Evolutionary conservation across 2,797 vertebrate genomes (phyloP).

Genomic region (Poeciliopsis turneri): DNA sequence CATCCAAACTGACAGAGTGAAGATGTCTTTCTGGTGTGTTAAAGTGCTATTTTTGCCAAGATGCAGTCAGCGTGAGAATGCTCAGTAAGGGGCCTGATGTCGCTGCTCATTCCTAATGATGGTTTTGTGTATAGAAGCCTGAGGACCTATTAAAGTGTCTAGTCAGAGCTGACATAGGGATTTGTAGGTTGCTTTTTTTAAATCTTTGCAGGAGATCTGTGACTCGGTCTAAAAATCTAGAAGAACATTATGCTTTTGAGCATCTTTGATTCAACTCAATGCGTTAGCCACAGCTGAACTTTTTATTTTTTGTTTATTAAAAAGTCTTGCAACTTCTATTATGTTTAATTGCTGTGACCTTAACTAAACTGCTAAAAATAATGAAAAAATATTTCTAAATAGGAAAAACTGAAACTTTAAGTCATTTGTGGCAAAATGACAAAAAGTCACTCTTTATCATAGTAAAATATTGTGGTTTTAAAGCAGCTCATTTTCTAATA

Average conservation of each 20-base stretch:
- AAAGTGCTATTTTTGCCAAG: slow-evolving; percentile 4
- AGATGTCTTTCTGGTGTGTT: slow-evolving; percentile 8
- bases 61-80: neutral
- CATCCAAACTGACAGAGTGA: neutral
- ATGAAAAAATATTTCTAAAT: neutral
- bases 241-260: neutral
- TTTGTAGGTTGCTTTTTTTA: neutral
- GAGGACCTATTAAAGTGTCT: neutral
- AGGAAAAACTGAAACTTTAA: neutral
- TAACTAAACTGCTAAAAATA: neutral
- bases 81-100: slow-evolving; percentile 3
- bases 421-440: neutral
- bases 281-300: too few species aligned
- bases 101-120: neutral
- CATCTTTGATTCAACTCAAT: slow-evolving; percentile 11
- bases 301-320: neutral
- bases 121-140: neutral
- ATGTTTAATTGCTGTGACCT: slow-evolving; percentile 27
- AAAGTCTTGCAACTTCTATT: slow-evolving; percentile 9
- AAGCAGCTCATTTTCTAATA: neutral
- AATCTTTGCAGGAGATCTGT: neutral
- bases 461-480: neutral
- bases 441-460: neutral
- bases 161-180: neutral
- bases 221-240: neutral